phyloP scores from a whole-genome alignment of 2,888 invertebrate species.

The Cryptosula pallasiana region DNA sequence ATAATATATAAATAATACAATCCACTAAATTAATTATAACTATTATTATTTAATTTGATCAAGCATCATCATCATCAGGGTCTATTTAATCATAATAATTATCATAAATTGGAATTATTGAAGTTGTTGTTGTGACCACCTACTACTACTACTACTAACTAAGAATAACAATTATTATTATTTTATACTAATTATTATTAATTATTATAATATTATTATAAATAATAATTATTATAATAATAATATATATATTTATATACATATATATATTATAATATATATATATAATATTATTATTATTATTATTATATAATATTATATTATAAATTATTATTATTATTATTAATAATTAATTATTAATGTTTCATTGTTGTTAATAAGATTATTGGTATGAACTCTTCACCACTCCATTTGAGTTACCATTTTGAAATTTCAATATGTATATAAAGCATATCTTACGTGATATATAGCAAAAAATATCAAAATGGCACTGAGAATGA shows the following conservation, averaged over 20 bases:
- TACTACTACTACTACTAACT: background rate
- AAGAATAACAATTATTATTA: background rate
- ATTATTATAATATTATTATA: background rate
- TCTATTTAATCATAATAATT: no score
- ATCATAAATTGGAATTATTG: no score
- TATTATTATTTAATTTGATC: no score
- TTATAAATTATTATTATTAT: background rate
- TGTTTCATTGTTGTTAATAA: background rate
- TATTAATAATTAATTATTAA: background rate
- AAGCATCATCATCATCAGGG: no score
- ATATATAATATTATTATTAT: background rate
- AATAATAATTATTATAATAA: background rate
- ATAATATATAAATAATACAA: no score
- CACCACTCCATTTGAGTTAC: no score
- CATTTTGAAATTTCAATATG: background rate
- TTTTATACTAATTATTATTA: no score
- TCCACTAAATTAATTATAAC: no score
- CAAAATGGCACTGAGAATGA: conserved; percentile 25
- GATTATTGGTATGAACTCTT: no score
- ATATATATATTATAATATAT: background rate
- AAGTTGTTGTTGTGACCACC: no score
- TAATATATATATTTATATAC: background rate
- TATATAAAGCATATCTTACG: conserved; percentile 16
- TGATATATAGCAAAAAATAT: conserved; percentile 25
- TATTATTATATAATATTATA: background rate